Evolutionary conservation across 2,113 vertebrate genomes (phyloP).

Genomic region (Cettia cetti): DNA sequence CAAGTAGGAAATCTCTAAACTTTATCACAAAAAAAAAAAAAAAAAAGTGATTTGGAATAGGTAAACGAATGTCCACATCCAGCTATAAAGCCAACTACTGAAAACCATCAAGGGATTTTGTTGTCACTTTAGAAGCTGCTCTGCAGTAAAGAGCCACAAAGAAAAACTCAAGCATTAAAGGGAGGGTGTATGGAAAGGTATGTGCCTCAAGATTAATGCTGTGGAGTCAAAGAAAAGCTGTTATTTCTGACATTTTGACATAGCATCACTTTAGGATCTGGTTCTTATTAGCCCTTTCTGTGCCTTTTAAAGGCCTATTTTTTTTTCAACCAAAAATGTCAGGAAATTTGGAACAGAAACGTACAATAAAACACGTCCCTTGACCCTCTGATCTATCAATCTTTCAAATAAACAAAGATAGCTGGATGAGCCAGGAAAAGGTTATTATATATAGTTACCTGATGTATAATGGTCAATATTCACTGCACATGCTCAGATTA

Average conservation of each 20-base stretch:
- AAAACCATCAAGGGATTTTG: constrained; percentile 41
- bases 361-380: constrained; percentile 71
- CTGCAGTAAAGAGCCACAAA: not conserved
- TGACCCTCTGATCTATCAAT: constrained; percentile 73
- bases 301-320: constrained; percentile 62
- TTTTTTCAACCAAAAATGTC: constrained; percentile 56
- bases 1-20: constrained; percentile 17
- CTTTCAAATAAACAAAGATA: constrained; percentile 71
- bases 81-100: constrained; percentile 28
- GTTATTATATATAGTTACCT: constrained; percentile 52
- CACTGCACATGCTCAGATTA: not conserved
- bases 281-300: constrained; percentile 72
- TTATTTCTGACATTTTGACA: constrained; percentile 75
- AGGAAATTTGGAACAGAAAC: constrained; percentile 77
- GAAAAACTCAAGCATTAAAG: not conserved
- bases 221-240: constrained; percentile 60
- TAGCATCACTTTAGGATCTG: constrained; percentile 66
- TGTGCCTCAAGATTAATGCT: constrained; percentile 55
- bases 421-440: constrained; percentile 55
- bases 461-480: constrained; percentile 1
- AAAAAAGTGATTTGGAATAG: constrained; percentile 8
- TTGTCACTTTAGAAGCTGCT: constrained; percentile 30
- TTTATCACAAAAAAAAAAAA: not conserved
- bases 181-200: constrained; percentile 2
- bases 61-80: constrained; percentile 18